Evolutionary conservation across 2,888 invertebrate species (phyloP).

Genomic region (Ophioninae sp.): DNA sequence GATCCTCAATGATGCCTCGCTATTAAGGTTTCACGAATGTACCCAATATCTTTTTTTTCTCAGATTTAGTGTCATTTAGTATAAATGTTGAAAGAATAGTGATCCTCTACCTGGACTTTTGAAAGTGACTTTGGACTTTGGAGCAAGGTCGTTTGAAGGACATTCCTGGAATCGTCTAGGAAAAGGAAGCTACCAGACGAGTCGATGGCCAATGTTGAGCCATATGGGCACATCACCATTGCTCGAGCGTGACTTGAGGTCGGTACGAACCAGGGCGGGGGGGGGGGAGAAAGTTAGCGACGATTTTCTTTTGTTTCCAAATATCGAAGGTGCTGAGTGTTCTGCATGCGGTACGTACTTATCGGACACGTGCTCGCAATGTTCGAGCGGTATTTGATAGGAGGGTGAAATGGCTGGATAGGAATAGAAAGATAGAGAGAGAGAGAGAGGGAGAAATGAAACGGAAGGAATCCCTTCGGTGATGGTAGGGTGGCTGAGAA

Average conservation of each 20-base stretch:
- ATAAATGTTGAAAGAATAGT: too few species aligned
- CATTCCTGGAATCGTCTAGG: not conserved
- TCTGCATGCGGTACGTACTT: conserved; percentile 18
- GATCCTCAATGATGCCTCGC: too few species aligned
- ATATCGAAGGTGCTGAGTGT: conserved; percentile 5
- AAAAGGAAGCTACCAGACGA: not conserved
- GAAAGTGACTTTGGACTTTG: too few species aligned
- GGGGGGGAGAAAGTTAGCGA: not conserved
- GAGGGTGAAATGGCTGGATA: not conserved
- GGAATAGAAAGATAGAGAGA: not conserved
- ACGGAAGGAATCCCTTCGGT: conserved; percentile 10
- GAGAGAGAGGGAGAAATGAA: not conserved
- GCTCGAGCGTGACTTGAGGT: not conserved
- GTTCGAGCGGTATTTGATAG: conserved; percentile 25
- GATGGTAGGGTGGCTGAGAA: conserved; percentile 28
- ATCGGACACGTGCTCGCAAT: conserved; percentile 13
- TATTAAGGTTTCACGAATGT: too few species aligned
- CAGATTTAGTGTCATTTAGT: too few species aligned
- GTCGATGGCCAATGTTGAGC: not conserved
- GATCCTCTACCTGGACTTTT: too few species aligned
- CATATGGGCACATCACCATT: not conserved
- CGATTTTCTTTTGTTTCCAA: conserved; percentile 2
- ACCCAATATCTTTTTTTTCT: too few species aligned
- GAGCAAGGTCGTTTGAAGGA: not conserved
- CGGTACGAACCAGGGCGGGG: not conserved